Conservation (phyloP, 2,797 vertebrate genomes). For the Trachops cirrhosus region DNA sequence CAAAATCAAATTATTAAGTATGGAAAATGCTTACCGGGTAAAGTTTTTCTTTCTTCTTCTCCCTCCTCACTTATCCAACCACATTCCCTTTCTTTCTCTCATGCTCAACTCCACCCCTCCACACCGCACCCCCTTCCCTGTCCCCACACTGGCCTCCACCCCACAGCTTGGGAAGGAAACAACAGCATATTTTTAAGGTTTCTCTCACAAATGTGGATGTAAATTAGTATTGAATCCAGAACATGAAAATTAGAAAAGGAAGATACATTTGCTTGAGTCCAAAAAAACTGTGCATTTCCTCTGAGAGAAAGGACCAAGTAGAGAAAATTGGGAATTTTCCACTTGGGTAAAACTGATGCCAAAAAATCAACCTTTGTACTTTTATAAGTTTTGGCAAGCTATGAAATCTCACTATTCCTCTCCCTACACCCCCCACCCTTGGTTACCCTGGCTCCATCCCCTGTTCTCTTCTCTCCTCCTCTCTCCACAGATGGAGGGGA, state of each 20-base stretch:
- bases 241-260: slow-evolving; percentile 69
- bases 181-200: slow-evolving; percentile 72
- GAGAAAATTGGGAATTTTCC: slow-evolving; percentile 69
- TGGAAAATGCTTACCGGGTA: slow-evolving; percentile 82
- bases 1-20: slow-evolving; percentile 89
- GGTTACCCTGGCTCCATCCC: slow-evolving; percentile 1
- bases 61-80: slow-evolving; percentile 46
- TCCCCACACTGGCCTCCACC: neutral
- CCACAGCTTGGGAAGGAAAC: slow-evolving; percentile 75
- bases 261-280: slow-evolving; percentile 67
- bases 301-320: slow-evolving; percentile 41
- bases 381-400: neutral
- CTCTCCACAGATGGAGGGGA: neutral
- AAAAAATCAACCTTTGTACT: slow-evolving; percentile 67
- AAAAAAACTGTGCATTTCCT: slow-evolving; percentile 68
- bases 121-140: neutral
- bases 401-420: neutral
- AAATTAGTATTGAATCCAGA: slow-evolving; percentile 71
- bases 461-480: slow-evolving; percentile 24
- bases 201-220: slow-evolving; percentile 68
- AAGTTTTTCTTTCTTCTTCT: slow-evolving; percentile 66
- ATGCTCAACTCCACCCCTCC: slow-evolving; percentile 26
- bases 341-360: slow-evolving; percentile 51
- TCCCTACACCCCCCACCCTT: neutral
- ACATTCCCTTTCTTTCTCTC: slow-evolving; percentile 3